Percentiles rank a stretch among this genome's conserved stretches.
Evolutionary conservation across 2,113 vertebrate genomes (phyloP).

Genomic region (Apodemus sylvaticus): DNA sequence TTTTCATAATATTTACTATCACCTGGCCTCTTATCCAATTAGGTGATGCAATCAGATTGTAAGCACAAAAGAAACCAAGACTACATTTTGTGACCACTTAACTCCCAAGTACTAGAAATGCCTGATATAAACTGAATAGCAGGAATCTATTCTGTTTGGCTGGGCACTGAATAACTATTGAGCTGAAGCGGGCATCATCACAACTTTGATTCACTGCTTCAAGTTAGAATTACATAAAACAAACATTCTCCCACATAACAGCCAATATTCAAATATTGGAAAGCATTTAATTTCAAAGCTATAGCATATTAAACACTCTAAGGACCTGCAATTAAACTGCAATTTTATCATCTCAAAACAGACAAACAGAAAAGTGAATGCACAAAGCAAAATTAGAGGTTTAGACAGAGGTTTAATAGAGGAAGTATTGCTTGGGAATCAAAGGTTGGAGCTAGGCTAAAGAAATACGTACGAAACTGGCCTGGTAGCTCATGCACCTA

Average conservation of each 20-base stretch:
- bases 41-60: not conserved
- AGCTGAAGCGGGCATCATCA: not conserved
- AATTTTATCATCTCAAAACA: not conserved
- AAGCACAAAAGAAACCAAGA: not conserved
- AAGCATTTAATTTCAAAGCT: conserved; percentile 27
- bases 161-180: not conserved
- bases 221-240: conserved; percentile 12
- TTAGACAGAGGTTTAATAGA: not conserved
- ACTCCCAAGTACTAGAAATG: not conserved
- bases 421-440: not conserved
- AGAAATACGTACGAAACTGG: not conserved
- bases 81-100: not conserved
- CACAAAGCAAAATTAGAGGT: not conserved
- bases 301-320: not conserved
- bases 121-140: not conserved
- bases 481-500: not conserved
- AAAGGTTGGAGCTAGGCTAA: not conserved
- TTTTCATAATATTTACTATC: not conserved
- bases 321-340: not conserved
- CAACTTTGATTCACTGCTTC: not conserved
- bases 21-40: not conserved
- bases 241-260: not conserved
- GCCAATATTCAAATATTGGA: not conserved
- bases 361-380: not conserved
- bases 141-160: not conserved